A percentile compares a stretch with the other conserved stretches of the same genome.
phyloP scores from a whole-genome alignment of 2,797 vertebrate species.

The Sebastes trivittatus region DNA sequence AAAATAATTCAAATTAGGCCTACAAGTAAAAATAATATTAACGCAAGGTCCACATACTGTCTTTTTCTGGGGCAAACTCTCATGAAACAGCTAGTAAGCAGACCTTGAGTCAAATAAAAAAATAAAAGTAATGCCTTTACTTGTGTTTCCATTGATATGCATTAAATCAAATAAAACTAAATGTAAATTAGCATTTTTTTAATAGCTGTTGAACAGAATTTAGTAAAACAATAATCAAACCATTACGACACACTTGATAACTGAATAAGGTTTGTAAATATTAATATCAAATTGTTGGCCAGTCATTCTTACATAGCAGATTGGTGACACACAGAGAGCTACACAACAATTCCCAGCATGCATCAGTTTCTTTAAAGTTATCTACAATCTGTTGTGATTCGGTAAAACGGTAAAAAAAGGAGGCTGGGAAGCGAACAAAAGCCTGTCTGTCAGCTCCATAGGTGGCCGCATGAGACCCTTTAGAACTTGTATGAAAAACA shows the following conservation, averaged over 20 bases:
- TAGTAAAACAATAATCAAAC: background rate
- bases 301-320: background rate
- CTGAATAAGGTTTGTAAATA: background rate
- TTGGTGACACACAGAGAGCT: background rate
- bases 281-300: background rate
- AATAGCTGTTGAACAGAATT: background rate
- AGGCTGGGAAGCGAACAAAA: slow-evolving; percentile 38
- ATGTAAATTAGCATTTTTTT: background rate
- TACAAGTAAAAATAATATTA: background rate
- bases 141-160: background rate
- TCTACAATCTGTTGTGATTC: background rate
- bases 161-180: background rate
- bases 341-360: background rate
- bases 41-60: too few relatives aligned
- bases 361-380: background rate
- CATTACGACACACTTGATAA: background rate
- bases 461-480: slow-evolving; percentile 45
- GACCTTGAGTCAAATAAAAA: background rate
- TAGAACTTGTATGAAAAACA: slow-evolving; percentile 62
- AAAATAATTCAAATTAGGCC: background rate
- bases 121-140: background rate
- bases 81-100: too few relatives aligned
- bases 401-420: background rate
- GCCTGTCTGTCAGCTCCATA: slow-evolving; percentile 29
- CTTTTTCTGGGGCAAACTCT: too few relatives aligned